Base-by-base conservation (phyloP, 2,113 vertebrate genomes). In the Macrotis lagotis region DNA sequence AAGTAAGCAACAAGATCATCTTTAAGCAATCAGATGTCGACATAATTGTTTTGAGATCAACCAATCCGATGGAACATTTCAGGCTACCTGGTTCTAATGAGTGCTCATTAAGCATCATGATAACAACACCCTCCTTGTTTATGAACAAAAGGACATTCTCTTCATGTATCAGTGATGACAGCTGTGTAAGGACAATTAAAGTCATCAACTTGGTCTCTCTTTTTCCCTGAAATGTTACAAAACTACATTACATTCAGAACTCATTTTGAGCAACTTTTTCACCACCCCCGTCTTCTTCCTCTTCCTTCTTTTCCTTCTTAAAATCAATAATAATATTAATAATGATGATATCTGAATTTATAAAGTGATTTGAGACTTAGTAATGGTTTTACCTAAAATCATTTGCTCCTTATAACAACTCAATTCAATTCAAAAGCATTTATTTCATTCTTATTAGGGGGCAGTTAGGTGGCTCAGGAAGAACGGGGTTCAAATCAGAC, bases 11-110 rank as follows among this genome's bases (percentile, higher is more conserved):
- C 94, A 94, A 53, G 96, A 92, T 94, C 95, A 97, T 96, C 93
- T 93, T 96, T 91, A 96, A 97, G 90, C 94, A 96, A 95, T 97
- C 97, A 96, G 95, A 97, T 97, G 97, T 96, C 49, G 48, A 97
- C 97, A 97, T 97, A 94, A 98, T 96, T 97, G 94, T 97, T 96
- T 97, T 96, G 96, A 96, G 97, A 96, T 96, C 95, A 94, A 48
- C 97, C 97, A 97, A 97, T 97, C 90, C 93, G 94, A 96, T 59
- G 94, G 96, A 94, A 96, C 95, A 91, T 95, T 97, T 96, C 19
- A 0, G 52, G 22, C 92, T 94, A 94, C 96, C 89, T 89, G 55
- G 88, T 94, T 95, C 92, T 97, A 98, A 97, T 97, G 96, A 97
- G 95, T 95, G 96, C 94, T 96, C 97, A 97, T 97, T 97, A 97